phyloP scores from a whole-genome alignment of 2,888 invertebrate species.

The Tigriopus californicus region DNA sequence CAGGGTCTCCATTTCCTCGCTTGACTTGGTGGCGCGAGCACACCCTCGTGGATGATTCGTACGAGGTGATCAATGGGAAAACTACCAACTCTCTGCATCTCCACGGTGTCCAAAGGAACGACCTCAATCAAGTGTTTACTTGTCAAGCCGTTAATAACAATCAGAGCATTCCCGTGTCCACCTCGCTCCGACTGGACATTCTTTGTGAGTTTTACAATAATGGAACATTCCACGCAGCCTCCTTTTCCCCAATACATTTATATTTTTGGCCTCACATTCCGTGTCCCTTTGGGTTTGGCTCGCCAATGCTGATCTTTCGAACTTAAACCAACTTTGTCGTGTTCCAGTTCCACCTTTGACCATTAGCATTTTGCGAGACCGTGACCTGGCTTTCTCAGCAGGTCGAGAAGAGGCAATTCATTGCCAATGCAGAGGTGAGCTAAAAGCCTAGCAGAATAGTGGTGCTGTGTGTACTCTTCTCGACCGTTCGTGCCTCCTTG shows the following conservation, averaged over 20 bases:
- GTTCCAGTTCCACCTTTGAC: conserved; percentile 10
- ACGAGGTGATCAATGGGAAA: background rate
- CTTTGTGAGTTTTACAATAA: conserved; percentile 11
- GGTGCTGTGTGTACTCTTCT: no score
- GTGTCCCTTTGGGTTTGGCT: no score
- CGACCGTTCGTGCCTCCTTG: no score
- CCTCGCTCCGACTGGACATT: conserved; percentile 1
- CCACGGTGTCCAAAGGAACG: background rate
- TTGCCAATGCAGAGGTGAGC: background rate
- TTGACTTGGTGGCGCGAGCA: conserved; percentile 11
- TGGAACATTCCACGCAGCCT: background rate
- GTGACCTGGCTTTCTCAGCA: background rate
- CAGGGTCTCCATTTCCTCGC: conserved; percentile 2
- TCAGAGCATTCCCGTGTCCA: background rate
- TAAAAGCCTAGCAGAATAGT: no score
- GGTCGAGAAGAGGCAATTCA: background rate
- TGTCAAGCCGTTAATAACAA: conserved; percentile 8
- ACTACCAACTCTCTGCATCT: conserved; percentile 2
- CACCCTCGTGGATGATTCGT: conserved; percentile 10
- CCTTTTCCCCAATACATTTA: background rate
- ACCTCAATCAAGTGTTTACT: conserved; percentile 3
- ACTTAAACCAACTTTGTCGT: background rate
- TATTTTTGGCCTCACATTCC: no score
- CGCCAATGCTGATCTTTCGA: no score
- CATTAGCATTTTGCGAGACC: background rate